These are phyloP conservation scores for Choreutis nemorana DNA, from an alignment of 2,888 invertebrate species.

Conservation along the genomic window DNA sequence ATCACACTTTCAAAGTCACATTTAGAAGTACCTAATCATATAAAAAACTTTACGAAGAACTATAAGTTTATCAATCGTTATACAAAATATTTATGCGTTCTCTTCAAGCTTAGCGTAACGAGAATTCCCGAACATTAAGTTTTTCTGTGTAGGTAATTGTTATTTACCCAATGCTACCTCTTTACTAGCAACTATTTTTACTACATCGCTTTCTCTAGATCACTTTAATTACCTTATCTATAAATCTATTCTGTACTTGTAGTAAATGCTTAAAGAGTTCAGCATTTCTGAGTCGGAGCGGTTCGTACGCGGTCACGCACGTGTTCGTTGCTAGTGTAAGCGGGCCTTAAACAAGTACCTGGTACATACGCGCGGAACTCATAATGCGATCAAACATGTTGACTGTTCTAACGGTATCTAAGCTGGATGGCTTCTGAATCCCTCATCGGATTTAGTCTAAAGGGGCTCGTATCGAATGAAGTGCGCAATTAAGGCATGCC, in stretches of 20 bases:
- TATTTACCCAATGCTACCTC: conserved; percentile 30
- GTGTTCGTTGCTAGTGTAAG: conserved; percentile 4
- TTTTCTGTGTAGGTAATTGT: conserved; percentile 17
- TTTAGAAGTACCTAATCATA: conserved; percentile 47
- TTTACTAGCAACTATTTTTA: conserved; percentile 42
- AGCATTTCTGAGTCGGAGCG: conserved; percentile 33
- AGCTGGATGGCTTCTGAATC: too few species aligned
- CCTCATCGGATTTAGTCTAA: too few species aligned
- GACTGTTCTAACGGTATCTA: too few species aligned
- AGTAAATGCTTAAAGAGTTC: conserved; percentile 47
- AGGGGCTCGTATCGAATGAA: too few species aligned
- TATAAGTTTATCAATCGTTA: conserved; percentile 55
- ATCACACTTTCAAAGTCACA: conserved; percentile 63
- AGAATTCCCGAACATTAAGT: conserved; percentile 29
- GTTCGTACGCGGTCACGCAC: conserved; percentile 15
- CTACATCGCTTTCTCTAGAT: conserved; percentile 38
- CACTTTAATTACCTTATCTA: conserved; percentile 32
- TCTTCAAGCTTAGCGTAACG: conserved; percentile 44
- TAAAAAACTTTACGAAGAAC: conserved; percentile 56
- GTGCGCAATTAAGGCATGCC: background rate
- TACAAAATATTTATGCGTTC: conserved; percentile 59
- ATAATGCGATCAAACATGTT: too few species aligned
- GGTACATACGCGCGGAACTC: conserved; percentile 12
- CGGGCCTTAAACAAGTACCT: conserved; percentile 16
- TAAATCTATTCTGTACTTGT: conserved; percentile 33